A percentile compares a stretch with the other conserved stretches of the same genome.
Evolutionary conservation across 1,140 invertebrate genomes (phyloP).

Genomic region (Coelopa frigida): DNA sequence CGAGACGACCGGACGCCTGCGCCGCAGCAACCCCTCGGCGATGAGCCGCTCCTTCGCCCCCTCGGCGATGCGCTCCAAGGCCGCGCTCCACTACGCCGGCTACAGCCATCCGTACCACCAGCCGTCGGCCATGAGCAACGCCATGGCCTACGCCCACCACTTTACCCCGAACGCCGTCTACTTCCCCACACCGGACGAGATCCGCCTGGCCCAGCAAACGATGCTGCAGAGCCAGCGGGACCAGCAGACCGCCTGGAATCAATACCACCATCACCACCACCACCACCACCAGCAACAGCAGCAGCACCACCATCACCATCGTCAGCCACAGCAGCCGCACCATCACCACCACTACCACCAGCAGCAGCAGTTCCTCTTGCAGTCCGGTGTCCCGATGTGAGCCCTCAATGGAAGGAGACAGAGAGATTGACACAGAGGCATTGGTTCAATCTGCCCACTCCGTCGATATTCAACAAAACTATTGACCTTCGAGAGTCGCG

Average conservation of each 20-base stretch:
- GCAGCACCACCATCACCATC: neutral
- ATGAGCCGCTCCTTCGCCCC: conserved; percentile 9
- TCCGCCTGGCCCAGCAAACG: conserved; percentile 4
- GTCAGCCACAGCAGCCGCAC: conserved; percentile 1
- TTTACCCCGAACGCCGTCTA: conserved; percentile 22
- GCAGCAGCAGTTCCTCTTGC: neutral
- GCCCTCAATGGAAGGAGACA: too few species aligned
- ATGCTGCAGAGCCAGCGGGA: neutral
- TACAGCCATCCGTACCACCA: conserved; percentile 21
- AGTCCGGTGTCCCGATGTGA: neutral
- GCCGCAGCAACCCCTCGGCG: conserved; percentile 18
- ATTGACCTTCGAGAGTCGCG: too few species aligned
- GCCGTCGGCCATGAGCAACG: conserved; percentile 13
- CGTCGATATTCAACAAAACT: too few species aligned
- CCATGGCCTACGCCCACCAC: conserved; percentile 15
- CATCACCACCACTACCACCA: conserved; percentile 17
- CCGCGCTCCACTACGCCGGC: conserved; percentile 12
- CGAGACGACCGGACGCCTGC: conserved; percentile 30
- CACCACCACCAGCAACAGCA: conserved; percentile 15
- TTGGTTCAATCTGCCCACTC: too few species aligned
- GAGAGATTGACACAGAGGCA: too few species aligned
- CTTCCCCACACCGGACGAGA: conserved; percentile 20
- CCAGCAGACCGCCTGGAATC: conserved; percentile 13
- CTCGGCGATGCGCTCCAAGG: conserved; percentile 2
- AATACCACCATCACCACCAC: conserved; percentile 16